These are phyloP conservation scores for Nasua narica DNA, from an alignment of 2,797 vertebrate genomes.

Conservation along the genomic window DNA sequence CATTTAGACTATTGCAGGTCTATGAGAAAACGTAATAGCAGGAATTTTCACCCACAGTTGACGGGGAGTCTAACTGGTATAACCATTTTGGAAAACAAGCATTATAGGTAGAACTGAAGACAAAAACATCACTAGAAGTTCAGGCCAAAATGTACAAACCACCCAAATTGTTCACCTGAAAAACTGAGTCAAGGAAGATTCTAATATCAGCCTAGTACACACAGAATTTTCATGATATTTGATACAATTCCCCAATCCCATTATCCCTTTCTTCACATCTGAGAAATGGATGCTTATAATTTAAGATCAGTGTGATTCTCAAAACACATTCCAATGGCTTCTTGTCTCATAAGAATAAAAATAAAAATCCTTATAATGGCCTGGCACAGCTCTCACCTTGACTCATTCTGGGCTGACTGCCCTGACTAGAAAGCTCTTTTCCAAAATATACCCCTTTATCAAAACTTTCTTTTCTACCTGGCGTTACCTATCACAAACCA, in stretches of 20 bases:
- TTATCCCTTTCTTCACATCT: background rate
- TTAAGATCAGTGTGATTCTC: background rate
- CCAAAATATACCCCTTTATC: background rate
- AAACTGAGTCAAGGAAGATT: background rate
- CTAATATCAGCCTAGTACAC: background rate
- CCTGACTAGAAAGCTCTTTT: background rate
- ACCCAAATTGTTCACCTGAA: background rate
- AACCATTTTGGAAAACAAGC: background rate
- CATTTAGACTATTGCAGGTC: background rate
- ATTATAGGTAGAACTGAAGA: background rate
- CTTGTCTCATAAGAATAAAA: background rate
- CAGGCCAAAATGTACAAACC: background rate
- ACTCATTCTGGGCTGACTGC: background rate
- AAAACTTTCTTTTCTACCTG: background rate
- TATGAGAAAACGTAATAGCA: background rate
- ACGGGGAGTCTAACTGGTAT: background rate
- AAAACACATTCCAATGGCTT: constrained; percentile 20
- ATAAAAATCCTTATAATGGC: background rate
- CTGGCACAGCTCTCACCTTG: background rate
- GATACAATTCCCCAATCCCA: background rate
- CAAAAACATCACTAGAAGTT: background rate
- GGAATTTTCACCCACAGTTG: background rate
- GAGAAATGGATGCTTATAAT: background rate
- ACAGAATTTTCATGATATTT: background rate
- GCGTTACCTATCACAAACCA: background rate